Evolutionary conservation across 2,797 vertebrate species (phyloP).

Genomic region (Pogonophryne albipinna): DNA sequence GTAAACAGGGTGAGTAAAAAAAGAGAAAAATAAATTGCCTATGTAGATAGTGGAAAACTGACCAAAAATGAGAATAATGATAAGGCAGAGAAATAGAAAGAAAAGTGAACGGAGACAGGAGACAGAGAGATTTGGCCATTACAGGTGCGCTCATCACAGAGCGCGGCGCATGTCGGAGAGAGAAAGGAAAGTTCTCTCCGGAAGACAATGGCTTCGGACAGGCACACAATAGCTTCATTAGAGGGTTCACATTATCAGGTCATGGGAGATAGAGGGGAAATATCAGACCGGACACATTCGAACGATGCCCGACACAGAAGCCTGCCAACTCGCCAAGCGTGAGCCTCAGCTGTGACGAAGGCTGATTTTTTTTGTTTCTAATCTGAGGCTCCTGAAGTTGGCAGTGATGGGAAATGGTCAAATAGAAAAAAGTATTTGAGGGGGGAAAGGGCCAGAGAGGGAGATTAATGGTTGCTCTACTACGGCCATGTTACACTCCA

Average conservation of each 20-base stretch:
- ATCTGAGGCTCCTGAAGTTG: constrained; percentile 78
- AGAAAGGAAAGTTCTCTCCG: constrained; percentile 75
- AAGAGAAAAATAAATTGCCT: constrained; percentile 48
- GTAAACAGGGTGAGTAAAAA: constrained; percentile 24
- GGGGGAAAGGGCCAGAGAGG: constrained; percentile 24
- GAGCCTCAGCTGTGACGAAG: constrained; percentile 71
- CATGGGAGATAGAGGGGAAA: constrained; percentile 82
- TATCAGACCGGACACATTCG: constrained; percentile 84
- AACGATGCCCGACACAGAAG: constrained; percentile 66
- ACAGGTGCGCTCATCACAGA: constrained; percentile 84
- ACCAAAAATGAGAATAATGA: constrained; percentile 56
- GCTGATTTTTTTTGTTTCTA: constrained; percentile 66
- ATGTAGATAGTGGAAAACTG: constrained; percentile 46
- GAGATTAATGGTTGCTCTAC: constrained; percentile 46
- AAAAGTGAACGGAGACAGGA: constrained; percentile 41
- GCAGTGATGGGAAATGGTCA: constrained; percentile 69
- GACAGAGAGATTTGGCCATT: constrained; percentile 80
- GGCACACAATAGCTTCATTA: constrained; percentile 91
- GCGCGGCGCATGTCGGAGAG: constrained; percentile 63
- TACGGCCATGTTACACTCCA: constrained; percentile 27
- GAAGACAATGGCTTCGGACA: constrained; percentile 87
- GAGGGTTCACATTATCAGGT: constrained; percentile 85
- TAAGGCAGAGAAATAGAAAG: constrained; percentile 36
- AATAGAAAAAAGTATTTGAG: constrained; percentile 52
- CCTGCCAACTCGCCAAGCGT: constrained; percentile 67